A percentile compares a stretch with the other conserved stretches of the same genome.
These are phyloP conservation scores for Phaetusa simplex DNA, from an alignment of 2,113 vertebrate species.

Conservation along the genomic window DNA sequence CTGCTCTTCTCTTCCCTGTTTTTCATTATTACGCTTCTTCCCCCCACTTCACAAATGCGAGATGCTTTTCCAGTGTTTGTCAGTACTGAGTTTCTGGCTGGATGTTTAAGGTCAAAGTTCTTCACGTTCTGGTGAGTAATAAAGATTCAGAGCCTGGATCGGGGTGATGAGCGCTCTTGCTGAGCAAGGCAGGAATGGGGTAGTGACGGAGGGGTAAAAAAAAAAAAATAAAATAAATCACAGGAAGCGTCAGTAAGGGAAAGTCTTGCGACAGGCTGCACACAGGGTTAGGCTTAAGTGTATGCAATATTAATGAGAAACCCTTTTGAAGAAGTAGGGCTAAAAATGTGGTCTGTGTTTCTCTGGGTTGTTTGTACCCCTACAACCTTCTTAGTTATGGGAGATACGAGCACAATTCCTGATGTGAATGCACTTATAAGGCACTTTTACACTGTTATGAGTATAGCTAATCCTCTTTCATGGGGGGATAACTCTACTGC, in stretches of 20 bases:
- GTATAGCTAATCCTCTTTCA: conserved; percentile 45
- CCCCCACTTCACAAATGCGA: not conserved
- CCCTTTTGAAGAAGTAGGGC: not conserved
- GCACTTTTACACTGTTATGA: not conserved
- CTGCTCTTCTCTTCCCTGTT: not conserved
- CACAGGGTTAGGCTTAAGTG: not conserved
- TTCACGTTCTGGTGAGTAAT: not conserved
- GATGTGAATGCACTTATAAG: not conserved
- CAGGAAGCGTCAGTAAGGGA: not conserved
- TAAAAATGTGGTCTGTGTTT: not conserved
- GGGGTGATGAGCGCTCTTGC: not conserved
- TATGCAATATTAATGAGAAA: not conserved
- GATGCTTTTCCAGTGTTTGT: not conserved
- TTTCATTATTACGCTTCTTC: not conserved
- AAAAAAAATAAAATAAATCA: not conserved
- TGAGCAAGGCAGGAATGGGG: not conserved
- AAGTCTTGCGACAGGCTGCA: not conserved
- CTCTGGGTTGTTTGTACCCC: not conserved
- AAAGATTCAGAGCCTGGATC: rapidly evolving
- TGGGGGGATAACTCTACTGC: conserved; percentile 12
- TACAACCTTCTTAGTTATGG: not conserved
- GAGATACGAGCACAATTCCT: not conserved
- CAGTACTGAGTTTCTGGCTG: not conserved
- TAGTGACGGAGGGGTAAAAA: not conserved
- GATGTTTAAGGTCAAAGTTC: conserved; percentile 25